Evolutionary conservation across 2,888 invertebrate species (phyloP), one percentile per base, ranked within the genome.

Genomic region (Pteria penguin): DNA sequence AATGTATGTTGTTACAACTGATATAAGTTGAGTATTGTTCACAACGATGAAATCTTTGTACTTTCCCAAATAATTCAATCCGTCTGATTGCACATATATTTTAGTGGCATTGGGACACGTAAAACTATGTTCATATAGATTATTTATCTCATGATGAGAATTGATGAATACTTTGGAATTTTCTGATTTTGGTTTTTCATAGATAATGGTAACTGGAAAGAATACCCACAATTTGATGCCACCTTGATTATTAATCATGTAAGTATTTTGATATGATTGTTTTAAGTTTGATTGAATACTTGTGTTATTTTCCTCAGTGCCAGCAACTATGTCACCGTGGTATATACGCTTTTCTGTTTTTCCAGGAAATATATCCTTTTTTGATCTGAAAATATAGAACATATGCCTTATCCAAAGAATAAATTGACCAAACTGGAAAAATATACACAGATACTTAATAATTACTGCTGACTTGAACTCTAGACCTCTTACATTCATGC

Each of bases 151-250:
- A 45, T 45, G 11, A 8, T 45, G 45, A 45, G 45, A 45, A 45
- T n/a, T n/a, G n/a, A n/a, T n/a, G n/a, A n/a, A n/a, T n/a, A n/a
- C n/a, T n/a, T n/a, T n/a, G n/a, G n/a, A n/a, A n/a, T n/a, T n/a
- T n/a, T n/a, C n/a, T n/a, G 45, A 45, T 45, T 36, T 65, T 36
- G 65, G 65, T 45, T 36, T 65, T 65, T 65, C 65, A 14, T 65
- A 65, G n/a, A 65, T 36, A 11, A 65, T 36, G 5, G 33, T 65
- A n/a, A 65, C 36, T 26, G 65, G 65, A 65, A 65, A 24, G 33
- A 36, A 65, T 24, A 36, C 65, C 65, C 65, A 65, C 18, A 36
- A 27, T 18, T 65, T 36, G 8, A 36, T 45, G 45, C 45, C 45
- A 8, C 32, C 24, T 22, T 65, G 33, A 14, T 36, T 36, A 24